Conservation (phyloP, 2,113 vertebrate genomes). For the Nycticryphes semicollaris region DNA sequence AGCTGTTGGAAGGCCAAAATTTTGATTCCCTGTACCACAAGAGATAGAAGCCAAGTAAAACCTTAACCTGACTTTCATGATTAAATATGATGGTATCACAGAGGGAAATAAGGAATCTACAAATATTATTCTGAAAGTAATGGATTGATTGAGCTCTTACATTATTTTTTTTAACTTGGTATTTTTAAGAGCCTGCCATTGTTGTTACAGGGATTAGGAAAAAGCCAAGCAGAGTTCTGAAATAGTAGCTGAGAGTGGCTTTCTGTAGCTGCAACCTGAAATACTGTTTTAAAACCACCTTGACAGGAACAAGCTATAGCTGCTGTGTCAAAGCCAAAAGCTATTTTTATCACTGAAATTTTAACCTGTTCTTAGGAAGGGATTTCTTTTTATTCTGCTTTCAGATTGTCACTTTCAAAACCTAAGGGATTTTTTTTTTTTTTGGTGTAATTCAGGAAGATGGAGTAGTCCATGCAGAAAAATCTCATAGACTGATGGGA, state of each 20-base stretch:
- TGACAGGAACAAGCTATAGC: constrained; percentile 13
- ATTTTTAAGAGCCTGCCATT: constrained; percentile 1
- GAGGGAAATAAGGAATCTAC: constrained; percentile 38
- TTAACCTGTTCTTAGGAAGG: background rate
- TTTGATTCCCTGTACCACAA: constrained; percentile 38
- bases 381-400: background rate
- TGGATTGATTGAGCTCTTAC: background rate
- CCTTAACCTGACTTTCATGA: constrained; percentile 24
- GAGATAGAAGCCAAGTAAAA: constrained; percentile 49
- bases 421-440: background rate
- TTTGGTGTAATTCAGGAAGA: background rate
- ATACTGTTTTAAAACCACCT: constrained; percentile 20
- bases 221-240: background rate
- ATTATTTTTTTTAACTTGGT: background rate
- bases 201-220: background rate
- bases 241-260: constrained; percentile 4
- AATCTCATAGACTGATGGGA: background rate
- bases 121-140: constrained; percentile 37
- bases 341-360: constrained; percentile 17
- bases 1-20: constrained; percentile 9
- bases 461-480: background rate
- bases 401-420: background rate
- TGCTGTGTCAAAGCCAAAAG: background rate
- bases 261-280: background rate
- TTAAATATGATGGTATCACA: constrained; percentile 31